phyloP scores from a whole-genome alignment of 2,888 invertebrate genomes.

The Ceramica pisi region DNA sequence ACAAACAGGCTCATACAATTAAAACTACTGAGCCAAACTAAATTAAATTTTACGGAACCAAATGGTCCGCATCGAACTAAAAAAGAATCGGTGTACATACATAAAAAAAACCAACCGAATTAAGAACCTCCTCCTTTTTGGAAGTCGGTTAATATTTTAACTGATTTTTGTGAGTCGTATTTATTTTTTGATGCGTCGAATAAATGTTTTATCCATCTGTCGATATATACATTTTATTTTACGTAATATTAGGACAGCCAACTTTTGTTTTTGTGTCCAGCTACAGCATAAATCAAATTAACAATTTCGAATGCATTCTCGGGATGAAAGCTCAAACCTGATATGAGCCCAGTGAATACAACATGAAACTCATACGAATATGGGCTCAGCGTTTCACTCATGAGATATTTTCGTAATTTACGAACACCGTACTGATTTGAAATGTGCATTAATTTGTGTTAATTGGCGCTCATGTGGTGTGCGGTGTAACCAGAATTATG shows the following conservation, averaged over 20 bases:
- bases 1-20: too few species aligned
- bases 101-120: too few species aligned
- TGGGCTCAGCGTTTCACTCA: slow-evolving; percentile 1
- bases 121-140: too few species aligned
- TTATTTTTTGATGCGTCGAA: too few species aligned
- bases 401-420: slow-evolving; percentile 18
- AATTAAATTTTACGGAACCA: too few species aligned
- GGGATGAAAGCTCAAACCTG: neutral
- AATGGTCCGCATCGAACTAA: too few species aligned
- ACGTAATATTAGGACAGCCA: neutral
- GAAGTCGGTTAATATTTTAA: too few species aligned
- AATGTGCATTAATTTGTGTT: neutral
- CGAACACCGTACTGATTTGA: slow-evolving; percentile 9
- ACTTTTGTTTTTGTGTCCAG: neutral
- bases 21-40: too few species aligned
- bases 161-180: too few species aligned
- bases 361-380: slow-evolving; percentile 6
- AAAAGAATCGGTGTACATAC: too few species aligned
- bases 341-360: slow-evolving; percentile 3
- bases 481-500: neutral
- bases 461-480: neutral
- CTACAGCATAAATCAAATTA: neutral
- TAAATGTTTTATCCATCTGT: too few species aligned
- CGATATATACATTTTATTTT: neutral
- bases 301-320: neutral